phyloP scores from a whole-genome alignment of 2,888 invertebrate genomes.

The Agrochola lychnidis region DNA sequence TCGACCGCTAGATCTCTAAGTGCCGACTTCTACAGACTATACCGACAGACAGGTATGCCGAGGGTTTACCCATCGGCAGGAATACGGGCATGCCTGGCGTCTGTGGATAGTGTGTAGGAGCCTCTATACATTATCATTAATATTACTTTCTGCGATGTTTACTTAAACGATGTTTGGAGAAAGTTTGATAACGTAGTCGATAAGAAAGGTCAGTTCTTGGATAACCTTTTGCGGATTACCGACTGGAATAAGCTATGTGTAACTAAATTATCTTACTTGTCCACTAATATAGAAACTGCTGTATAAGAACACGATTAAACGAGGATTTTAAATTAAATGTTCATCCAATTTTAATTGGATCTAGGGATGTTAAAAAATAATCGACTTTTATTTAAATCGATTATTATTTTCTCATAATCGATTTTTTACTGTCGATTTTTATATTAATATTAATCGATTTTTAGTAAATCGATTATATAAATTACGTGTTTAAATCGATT shows the following conservation, averaged over 20 bases:
- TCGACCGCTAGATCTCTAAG: not conserved
- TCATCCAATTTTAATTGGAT: not conserved
- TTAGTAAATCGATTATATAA: no score
- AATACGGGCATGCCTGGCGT: not conserved
- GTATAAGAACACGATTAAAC: not conserved
- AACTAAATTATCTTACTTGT: conserved; percentile 10
- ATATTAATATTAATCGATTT: no score
- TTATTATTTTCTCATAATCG: no score
- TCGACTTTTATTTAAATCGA: no score
- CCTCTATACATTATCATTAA: not conserved
- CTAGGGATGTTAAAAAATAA: no score
- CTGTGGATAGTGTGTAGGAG: no score
- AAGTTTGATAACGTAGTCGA: conserved; percentile 42
- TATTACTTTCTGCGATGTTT: conserved; percentile 18
- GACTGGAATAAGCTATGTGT: conserved; percentile 24
- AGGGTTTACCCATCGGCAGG: not conserved
- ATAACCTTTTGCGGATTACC: conserved; percentile 54
- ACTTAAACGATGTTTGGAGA: conserved; percentile 29
- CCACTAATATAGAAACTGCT: not conserved
- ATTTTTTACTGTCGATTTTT: no score
- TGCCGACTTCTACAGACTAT: not conserved
- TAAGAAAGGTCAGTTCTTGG: conserved; percentile 37
- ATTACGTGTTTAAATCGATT: no score
- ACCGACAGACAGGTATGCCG: not conserved
- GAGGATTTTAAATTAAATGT: not conserved